Base-by-base conservation (phyloP, 2,113 vertebrate species). In the Sylvietta virens region DNA sequence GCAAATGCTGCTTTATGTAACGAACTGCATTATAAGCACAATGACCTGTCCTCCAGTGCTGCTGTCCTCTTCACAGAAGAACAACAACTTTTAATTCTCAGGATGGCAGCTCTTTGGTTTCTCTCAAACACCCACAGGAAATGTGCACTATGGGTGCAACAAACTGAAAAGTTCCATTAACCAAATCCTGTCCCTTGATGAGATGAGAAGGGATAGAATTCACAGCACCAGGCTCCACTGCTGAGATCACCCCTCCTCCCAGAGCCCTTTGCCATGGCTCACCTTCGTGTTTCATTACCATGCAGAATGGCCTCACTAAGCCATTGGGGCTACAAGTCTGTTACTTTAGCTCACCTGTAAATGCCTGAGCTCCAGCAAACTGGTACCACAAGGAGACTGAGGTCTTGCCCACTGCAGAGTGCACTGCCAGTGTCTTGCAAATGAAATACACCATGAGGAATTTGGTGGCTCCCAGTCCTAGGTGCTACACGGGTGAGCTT, bases 21-120 rank as follows among this genome's bases (percentile, higher is more conserved):
- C 70, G 90, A 95, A 86, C 84, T 50, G 76, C 82, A n/a, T 40
- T 61, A 69, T 23, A 82, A 72, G 86, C 54, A 66, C 28, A 82
- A 33, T 10, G 37, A 79, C 58, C 77, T 88, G 56, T 79, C 70
- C 86, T 87, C 57, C 28, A 69, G 66, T 2, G 18, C 9, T 20
- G 37, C 26, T 40, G 58, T 61, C 12, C 13, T 40, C 58, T 40
- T 40, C 71, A 51, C 28, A 33, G 20, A 82, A 71, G 21, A 91
- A 53, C 30, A 51, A 74, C 24, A 83, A 93, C 81, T 89, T 91
- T 37, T 39, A 50, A 57, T 65, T 91, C 62, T 35, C 27, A n/a
- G 82, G 17, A 47, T 82, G 82, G 91, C 73, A 77, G 88, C 77
- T 89, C 95, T 72, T 72, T 66, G 54, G 87, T 62, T 50, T 67